A percentile compares a stretch with the other conserved stretches of the same genome.
Evolutionary conservation across 2,797 vertebrate genomes (phyloP).

Genomic region (Poecilia wingei): DNA sequence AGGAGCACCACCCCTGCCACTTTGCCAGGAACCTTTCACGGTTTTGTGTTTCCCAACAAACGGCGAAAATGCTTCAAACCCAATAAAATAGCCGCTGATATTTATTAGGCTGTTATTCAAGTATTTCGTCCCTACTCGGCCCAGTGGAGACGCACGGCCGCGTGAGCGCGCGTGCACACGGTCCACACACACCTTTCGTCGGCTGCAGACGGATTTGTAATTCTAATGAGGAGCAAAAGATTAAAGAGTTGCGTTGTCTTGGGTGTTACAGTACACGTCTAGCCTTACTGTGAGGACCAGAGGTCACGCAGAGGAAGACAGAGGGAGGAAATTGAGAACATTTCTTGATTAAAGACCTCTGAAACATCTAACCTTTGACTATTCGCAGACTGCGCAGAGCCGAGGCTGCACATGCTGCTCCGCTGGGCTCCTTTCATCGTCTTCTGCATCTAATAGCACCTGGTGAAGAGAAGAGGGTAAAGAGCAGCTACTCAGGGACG

Average conservation of each 20-base stretch:
- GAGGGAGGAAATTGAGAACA: slow-evolving; percentile 80
- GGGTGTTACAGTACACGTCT: slow-evolving; percentile 80
- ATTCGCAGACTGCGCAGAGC: slow-evolving; percentile 51
- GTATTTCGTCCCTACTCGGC: slow-evolving; percentile 72
- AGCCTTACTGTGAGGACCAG: slow-evolving; percentile 70
- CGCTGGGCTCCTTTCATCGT: slow-evolving; percentile 30
- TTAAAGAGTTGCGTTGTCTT: slow-evolving; percentile 76
- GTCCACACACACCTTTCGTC: slow-evolving; percentile 60
- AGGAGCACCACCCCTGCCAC: slow-evolving; percentile 83
- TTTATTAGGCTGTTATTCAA: slow-evolving; percentile 84
- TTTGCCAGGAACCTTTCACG: slow-evolving; percentile 81
- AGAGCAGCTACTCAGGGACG: slow-evolving; percentile 38
- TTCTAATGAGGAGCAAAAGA: slow-evolving; percentile 82
- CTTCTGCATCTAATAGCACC: slow-evolving; percentile 46
- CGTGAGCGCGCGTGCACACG: slow-evolving; percentile 40
- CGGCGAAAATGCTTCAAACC: slow-evolving; percentile 83
- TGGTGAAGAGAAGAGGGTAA: slow-evolving; percentile 45
- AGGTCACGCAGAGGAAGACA: slow-evolving; percentile 76
- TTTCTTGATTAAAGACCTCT: slow-evolving; percentile 83
- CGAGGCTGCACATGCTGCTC: slow-evolving; percentile 47
- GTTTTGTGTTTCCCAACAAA: slow-evolving; percentile 85
- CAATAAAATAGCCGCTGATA: slow-evolving; percentile 84
- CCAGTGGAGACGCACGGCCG: slow-evolving; percentile 53
- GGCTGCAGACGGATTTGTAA: slow-evolving; percentile 77
- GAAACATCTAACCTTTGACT: slow-evolving; percentile 83